Evolutionary conservation across 1,140 invertebrate species (phyloP), one percentile per base, ranked within the genome.

Genomic region (Drosophila subobscura): DNA sequence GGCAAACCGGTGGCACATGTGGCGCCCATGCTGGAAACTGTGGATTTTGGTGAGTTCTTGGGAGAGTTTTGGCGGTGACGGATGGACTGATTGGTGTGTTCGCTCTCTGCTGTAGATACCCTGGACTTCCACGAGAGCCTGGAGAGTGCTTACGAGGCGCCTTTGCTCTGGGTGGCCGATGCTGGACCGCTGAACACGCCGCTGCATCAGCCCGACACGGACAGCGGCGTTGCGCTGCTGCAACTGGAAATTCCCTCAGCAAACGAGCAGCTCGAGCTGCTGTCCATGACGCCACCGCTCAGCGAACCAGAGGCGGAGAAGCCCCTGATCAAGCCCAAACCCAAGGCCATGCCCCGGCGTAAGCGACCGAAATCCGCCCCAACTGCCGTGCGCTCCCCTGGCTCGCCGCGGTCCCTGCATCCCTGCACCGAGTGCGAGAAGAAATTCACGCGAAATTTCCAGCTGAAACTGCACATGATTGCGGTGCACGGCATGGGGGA

Each of bases 401-500:
- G 2, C 25, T 7, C 33, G 10, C 49, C 74, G 0, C 64, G 77
- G 23, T 89, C 81, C 0, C 37, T 79, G 25, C 72, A 76, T n/a
- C 84, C 73, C 0, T 90, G 89, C 55, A 8, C 57, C 8, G 74
- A 80, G 41, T 90, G 89, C 46, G 89, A 86, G 22, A 90, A 90
- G 60, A 90, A 90, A 29, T 90, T 90, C 33, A 90, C 89, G 5
- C 89, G 89, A 0, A 90, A 90, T 44, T 90, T 90, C 46, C 89
- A 90, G 27, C 49, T 90, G 0, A 90, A 90, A 51, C 40, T 89
- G 7, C 89, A 90, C 40, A 60, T 90, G 73, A 86, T 74, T n/a
- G 78, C 89, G 10, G 80, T 90, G 25, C 89, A 90, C 14, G 70
- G 85, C 0, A 7, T 89, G 52, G 89, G 89, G 55, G 70, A 89